Percentiles rank a stretch among this genome's conserved stretches.
Evolutionary conservation across 2,888 invertebrate genomes (phyloP).

Genomic region (Mesoligia furuncula): DNA sequence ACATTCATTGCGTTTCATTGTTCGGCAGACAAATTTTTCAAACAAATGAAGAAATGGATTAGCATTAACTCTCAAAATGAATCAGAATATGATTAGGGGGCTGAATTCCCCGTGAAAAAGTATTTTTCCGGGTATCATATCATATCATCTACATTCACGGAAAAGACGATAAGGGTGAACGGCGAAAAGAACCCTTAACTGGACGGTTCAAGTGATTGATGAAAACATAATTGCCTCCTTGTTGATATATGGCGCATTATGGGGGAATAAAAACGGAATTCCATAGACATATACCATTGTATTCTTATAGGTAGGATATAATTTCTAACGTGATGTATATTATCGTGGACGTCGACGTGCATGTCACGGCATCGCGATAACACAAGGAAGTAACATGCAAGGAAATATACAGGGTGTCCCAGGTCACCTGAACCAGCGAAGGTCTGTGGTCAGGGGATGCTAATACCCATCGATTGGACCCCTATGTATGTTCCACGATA

Average conservation of each 20-base stretch:
- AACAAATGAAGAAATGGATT: too few relatives aligned
- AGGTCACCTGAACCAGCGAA: too few relatives aligned
- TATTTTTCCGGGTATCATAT: slow-evolving; percentile 1
- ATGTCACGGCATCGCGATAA: too few relatives aligned
- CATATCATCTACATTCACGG: slow-evolving; percentile 3
- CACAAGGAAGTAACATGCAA: too few relatives aligned
- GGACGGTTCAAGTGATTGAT: slow-evolving; percentile 19
- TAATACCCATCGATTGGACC: too few relatives aligned
- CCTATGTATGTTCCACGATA: too few relatives aligned
- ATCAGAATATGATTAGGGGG: not conserved
- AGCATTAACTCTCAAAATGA: not conserved
- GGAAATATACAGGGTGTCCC: too few relatives aligned
- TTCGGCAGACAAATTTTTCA: too few relatives aligned
- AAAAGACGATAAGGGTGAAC: slow-evolving; percentile 10
- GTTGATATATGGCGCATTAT: not conserved
- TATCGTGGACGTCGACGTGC: too few relatives aligned
- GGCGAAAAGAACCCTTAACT: slow-evolving; percentile 4
- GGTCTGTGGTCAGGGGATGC: too few relatives aligned
- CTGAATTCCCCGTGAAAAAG: not conserved
- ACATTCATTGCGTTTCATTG: too few relatives aligned
- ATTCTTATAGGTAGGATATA: not conserved
- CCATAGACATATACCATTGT: not conserved
- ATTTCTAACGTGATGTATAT: not conserved
- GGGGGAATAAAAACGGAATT: not conserved
- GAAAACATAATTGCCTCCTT: slow-evolving; percentile 31